phyloP scores from a whole-genome alignment of 1,140 invertebrate species.

The Pseudomyrmex concolor region DNA sequence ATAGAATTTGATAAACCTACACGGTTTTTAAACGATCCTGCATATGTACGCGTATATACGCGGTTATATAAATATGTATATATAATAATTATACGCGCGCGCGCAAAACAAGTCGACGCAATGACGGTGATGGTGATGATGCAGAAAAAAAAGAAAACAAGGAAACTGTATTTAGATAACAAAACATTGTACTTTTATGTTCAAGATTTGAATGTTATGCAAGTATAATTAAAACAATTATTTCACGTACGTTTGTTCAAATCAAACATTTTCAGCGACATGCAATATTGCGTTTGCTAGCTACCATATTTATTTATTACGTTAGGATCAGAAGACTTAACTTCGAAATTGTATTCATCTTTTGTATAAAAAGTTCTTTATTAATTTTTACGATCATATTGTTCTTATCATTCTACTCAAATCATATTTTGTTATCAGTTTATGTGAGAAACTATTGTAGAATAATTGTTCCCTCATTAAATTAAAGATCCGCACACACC shows the following conservation, averaged over 20 bases:
- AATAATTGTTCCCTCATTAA: conserved; percentile 23
- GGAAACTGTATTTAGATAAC: conserved; percentile 10
- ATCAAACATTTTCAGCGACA: neutral
- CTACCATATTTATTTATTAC: neutral
- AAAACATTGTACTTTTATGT: conserved; percentile 6
- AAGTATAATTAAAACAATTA: neutral
- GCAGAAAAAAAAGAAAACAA: neutral
- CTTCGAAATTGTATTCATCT: no score
- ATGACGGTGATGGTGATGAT: conserved; percentile 13
- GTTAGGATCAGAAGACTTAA: no score
- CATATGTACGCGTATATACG: neutral
- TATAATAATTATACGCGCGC: neutral
- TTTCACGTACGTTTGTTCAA: neutral
- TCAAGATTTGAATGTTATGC: conserved; percentile 8
- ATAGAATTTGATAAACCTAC: conserved; percentile 6
- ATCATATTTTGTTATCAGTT: neutral
- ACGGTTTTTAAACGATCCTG: neutral
- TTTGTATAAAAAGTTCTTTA: neutral
- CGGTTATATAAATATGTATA: conserved; percentile 12
- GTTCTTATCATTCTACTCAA: neutral
- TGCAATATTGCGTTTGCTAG: conserved; percentile 1
- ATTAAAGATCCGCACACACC: conserved; percentile 4
- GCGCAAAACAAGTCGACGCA: neutral
- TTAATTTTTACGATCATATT: neutral
- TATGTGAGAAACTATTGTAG: conserved; percentile 14